These are phyloP conservation scores for Delphinapterus leucas DNA, from an alignment of 2,113 vertebrate genomes.

Conservation along the genomic window DNA sequence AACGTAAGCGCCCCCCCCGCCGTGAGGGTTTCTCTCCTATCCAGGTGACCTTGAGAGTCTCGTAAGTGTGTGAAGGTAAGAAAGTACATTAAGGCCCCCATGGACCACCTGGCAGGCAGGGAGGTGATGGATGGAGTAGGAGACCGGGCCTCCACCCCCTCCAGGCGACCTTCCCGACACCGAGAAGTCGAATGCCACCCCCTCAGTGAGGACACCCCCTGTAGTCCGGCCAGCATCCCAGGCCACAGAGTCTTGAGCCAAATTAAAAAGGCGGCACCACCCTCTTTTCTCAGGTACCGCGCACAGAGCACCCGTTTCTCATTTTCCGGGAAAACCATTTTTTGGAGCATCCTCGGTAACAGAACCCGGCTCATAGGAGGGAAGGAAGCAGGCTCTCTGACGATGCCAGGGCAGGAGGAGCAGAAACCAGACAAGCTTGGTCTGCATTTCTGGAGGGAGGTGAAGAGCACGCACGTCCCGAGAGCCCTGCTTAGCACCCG, in stretches of 20 bases:
- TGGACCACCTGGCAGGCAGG: background rate
- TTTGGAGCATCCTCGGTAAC: background rate
- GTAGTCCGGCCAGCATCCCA: accelerated
- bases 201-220: background rate
- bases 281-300: background rate
- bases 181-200: background rate
- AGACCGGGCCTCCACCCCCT: background rate
- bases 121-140: too few relatives aligned
- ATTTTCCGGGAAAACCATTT: background rate
- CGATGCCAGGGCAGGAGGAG: accelerated
- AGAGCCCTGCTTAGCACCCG: accelerated
- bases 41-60: accelerated
- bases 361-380: background rate
- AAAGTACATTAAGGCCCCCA: accelerated
- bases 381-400: background rate
- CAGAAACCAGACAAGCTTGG: background rate
- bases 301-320: background rate
- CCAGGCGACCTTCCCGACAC: accelerated
- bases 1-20: background rate
- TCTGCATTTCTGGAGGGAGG: accelerated
- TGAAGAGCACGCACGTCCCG: background rate
- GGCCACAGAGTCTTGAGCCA: background rate
- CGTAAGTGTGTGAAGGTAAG: background rate
- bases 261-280: accelerated
- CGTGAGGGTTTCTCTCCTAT: background rate